Evolutionary conservation across 2,797 vertebrate species (phyloP).

Genomic region (Sebastiscus tertius): DNA sequence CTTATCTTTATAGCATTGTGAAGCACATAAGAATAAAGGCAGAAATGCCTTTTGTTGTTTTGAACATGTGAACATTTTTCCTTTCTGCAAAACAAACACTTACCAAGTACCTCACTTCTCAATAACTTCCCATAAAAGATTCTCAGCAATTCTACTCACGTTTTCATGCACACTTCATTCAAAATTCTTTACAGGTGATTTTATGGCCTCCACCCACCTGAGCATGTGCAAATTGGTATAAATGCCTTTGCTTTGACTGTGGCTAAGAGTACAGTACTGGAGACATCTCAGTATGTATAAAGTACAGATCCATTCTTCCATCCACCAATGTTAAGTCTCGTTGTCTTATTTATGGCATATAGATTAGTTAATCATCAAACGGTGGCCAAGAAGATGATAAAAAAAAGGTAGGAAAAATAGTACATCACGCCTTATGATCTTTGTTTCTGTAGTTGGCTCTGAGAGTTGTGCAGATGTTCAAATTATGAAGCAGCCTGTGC

Average conservation of each 20-base stretch:
- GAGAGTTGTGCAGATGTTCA: constrained; percentile 43
- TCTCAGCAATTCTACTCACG: not conserved
- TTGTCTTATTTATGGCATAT: not conserved
- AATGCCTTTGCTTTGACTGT: not conserved
- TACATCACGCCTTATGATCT: not conserved
- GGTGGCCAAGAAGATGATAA: not conserved
- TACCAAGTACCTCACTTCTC: not conserved
- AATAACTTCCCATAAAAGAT: not conserved
- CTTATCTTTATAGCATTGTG: not conserved
- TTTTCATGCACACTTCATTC: not conserved
- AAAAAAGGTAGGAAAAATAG: not conserved
- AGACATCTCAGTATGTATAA: not conserved
- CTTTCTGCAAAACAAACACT: not conserved
- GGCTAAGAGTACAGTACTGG: not conserved
- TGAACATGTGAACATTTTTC: not conserved
- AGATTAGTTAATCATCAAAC: not conserved
- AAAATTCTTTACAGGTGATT: not conserved
- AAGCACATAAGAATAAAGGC: not conserved
- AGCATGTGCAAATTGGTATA: not conserved
- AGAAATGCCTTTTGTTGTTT: not conserved
- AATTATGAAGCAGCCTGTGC: constrained; percentile 34
- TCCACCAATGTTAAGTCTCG: not conserved
- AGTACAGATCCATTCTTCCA: not conserved
- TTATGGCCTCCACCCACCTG: not conserved
- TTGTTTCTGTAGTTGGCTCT: not conserved